Evolutionary conservation across 2,888 invertebrate genomes (phyloP).

Genomic region (Argyresthia goedartella): DNA sequence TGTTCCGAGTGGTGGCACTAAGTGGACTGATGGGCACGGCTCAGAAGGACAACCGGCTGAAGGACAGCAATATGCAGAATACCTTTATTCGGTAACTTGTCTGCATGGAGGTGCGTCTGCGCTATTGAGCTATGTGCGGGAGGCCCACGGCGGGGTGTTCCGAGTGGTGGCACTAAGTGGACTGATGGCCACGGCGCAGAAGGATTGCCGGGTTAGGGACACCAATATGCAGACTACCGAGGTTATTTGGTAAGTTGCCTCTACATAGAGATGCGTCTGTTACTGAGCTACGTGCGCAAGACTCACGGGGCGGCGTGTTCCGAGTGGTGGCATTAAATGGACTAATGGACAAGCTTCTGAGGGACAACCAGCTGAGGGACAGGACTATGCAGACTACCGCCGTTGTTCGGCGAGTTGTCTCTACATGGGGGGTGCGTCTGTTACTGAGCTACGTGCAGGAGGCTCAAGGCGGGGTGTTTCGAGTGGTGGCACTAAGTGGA

Average conservation of each 20-base stretch:
- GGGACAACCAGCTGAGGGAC: constrained; percentile 25
- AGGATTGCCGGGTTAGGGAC: constrained; percentile 24
- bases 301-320: constrained; percentile 84
- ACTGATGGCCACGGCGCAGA: constrained; percentile 77
- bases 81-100: constrained; percentile 76
- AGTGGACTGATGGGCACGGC: constrained; percentile 71
- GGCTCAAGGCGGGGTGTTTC: constrained; percentile 83
- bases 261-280: constrained; percentile 86
- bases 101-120: constrained; percentile 85
- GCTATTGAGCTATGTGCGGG: constrained; percentile 93
- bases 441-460: constrained; percentile 95
- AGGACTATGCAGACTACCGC: constrained; percentile 30
- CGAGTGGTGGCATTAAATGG: background rate
- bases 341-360: constrained; percentile 77
- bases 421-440: constrained; percentile 85
- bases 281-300: constrained; percentile 95
- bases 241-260: constrained; percentile 78
- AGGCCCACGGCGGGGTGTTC: constrained; percentile 86
- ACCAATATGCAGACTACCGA: constrained; percentile 81
- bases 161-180: background rate
- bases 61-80: background rate
- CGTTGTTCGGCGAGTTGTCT: constrained; percentile 78
- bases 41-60: constrained; percentile 55
- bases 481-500: background rate
- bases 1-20: background rate